A percentile compares a stretch with the other conserved stretches of the same genome.
Conservation (phyloP, 2,888 invertebrate genomes). For the Lepidochrysops patricia region DNA sequence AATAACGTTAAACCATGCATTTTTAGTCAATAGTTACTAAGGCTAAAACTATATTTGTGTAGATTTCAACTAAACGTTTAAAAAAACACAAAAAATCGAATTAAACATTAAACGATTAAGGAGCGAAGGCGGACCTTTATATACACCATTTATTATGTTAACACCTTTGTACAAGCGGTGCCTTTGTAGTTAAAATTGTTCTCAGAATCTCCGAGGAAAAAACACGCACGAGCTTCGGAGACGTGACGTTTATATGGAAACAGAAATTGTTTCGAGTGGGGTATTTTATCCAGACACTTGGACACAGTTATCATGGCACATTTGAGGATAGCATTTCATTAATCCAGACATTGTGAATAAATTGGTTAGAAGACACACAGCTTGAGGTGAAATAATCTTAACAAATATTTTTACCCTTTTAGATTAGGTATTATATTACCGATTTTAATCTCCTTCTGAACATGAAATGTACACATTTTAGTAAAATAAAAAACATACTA, state of each 20-base stretch:
- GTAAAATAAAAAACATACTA: not conserved
- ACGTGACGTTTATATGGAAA: not conserved
- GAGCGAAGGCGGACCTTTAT: not conserved
- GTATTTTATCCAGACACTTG: not conserved
- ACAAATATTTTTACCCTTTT: no score
- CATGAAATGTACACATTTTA: not conserved
- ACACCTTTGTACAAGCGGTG: conserved; percentile 53
- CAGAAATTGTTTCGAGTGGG: not conserved
- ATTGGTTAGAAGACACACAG: not conserved
- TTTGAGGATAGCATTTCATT: not conserved
- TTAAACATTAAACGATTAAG: not conserved
- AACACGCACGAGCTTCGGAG: not conserved
- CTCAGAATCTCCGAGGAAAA: conserved; percentile 40
- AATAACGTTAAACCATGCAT: no score
- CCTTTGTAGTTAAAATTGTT: conserved; percentile 33
- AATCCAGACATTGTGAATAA: not conserved
- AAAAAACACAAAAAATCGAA: not conserved
- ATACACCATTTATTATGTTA: conserved; percentile 64
- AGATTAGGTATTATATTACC: no score
- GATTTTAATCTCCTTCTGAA: not conserved
- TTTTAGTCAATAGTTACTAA: no score
- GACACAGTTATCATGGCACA: not conserved
- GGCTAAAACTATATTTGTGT: no score
- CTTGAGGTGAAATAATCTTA: not conserved
- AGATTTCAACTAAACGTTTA: not conserved